A percentile compares a stretch with the other conserved stretches of the same genome.
Evolutionary conservation across 2,888 invertebrate genomes (phyloP).

Genomic region (Ecliptopera silaceata): DNA sequence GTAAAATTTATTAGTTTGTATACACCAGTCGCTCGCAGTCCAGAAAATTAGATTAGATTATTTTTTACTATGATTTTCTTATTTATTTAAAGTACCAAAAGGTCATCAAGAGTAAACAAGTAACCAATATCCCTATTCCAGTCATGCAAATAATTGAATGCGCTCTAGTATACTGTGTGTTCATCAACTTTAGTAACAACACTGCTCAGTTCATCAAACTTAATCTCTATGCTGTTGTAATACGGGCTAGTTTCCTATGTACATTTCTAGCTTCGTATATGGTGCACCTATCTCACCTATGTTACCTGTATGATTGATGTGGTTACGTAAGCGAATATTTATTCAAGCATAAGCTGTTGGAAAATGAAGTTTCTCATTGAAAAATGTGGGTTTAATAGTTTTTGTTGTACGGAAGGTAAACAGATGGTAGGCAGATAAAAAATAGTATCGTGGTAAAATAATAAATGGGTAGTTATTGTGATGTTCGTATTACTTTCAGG

Average conservation of each 20-base stretch:
- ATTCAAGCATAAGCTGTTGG: slow-evolving; percentile 29
- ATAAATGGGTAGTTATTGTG: too few species aligned
- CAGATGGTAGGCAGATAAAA: neutral
- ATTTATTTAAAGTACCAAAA: too few species aligned
- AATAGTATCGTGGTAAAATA: too few species aligned
- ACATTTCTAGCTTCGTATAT: neutral
- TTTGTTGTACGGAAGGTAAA: neutral
- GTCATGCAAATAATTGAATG: slow-evolving; percentile 15
- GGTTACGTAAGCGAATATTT: slow-evolving; percentile 33
- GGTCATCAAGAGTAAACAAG: too few species aligned
- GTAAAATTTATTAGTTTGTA: too few species aligned
- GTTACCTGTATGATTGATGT: slow-evolving; percentile 45
- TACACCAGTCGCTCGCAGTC: too few species aligned
- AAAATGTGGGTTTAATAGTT: slow-evolving; percentile 34
- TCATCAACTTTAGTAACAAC: slow-evolving; percentile 3
- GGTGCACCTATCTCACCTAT: slow-evolving; percentile 27
- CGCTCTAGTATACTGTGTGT: slow-evolving; percentile 2
- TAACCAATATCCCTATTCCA: slow-evolving; percentile 1
- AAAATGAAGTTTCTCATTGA: slow-evolving; percentile 34
- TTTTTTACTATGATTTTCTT: too few species aligned
- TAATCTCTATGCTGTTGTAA: neutral
- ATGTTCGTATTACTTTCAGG: too few species aligned
- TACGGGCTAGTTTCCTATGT: slow-evolving; percentile 1
- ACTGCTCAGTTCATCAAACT: slow-evolving; percentile 1
- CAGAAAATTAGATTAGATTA: too few species aligned